phyloP scores from a whole-genome alignment of 2,113 vertebrate genomes.

The Craseonycteris thonglongyai region DNA sequence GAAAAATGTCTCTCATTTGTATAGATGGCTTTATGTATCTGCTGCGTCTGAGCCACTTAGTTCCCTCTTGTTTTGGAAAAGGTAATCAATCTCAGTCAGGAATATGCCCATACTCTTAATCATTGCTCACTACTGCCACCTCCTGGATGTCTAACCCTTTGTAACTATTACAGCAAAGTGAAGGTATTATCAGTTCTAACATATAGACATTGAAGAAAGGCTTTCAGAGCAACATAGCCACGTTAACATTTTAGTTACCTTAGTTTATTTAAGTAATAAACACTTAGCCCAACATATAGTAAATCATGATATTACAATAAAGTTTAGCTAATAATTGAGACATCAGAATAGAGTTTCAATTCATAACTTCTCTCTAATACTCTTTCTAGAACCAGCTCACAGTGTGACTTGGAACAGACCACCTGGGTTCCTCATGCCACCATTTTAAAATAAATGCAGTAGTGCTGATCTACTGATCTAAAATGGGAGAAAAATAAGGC shows the following conservation, averaged over 20 bases:
- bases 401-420: background rate
- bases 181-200: background rate
- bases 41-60: conserved; percentile 31
- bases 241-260: background rate
- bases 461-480: background rate
- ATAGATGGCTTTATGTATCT: conserved; percentile 45
- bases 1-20: conserved; percentile 62
- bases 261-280: background rate
- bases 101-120: background rate
- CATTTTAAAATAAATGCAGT: background rate
- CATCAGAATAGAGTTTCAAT: background rate
- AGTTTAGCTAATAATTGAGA: background rate
- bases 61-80: background rate
- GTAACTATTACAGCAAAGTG: background rate
- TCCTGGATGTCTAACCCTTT: conserved; percentile 38
- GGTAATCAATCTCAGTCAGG: background rate
- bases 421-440: too few relatives aligned
- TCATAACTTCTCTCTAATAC: background rate
- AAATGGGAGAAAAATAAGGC: background rate
- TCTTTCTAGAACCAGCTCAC: background rate
- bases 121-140: conserved; percentile 68
- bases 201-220: background rate
- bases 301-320: background rate
- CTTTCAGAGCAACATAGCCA: background rate
- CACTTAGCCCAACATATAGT: background rate